Conservation (phyloP, 2,797 vertebrate genomes). For the Bufotes viridis region DNA sequence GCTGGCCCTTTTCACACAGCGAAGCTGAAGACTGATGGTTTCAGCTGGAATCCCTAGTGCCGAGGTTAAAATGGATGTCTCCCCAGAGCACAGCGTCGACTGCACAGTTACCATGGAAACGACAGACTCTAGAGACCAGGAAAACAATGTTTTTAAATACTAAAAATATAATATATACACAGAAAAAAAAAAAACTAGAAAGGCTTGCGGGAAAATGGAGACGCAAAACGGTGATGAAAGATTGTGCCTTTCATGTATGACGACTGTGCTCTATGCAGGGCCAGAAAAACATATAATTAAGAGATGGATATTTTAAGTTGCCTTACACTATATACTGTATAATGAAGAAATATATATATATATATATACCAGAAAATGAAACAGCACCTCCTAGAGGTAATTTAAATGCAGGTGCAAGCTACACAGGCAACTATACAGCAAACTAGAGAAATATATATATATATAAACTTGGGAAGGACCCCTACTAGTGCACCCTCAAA, state of each 20-base stretch:
- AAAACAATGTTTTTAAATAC: slow-evolving; percentile 39
- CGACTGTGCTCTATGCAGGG: neutral
- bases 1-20: neutral
- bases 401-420: too few species aligned
- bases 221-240: neutral
- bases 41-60: slow-evolving; percentile 33
- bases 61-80: slow-evolving; percentile 45
- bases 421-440: too few species aligned
- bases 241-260: neutral
- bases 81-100: slow-evolving; percentile 35
- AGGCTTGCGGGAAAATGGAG: neutral
- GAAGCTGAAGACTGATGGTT: slow-evolving; percentile 31
- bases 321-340: too few species aligned
- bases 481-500: too few species aligned
- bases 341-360: too few species aligned
- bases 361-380: too few species aligned
- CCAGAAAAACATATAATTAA: neutral
- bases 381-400: too few species aligned
- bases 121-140: slow-evolving; percentile 36
- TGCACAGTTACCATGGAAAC: slow-evolving; percentile 52
- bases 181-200: neutral
- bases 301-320: too few species aligned
- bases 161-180: slow-evolving; percentile 32
- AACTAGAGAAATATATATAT: too few species aligned
- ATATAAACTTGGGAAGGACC: too few species aligned